Evolutionary conservation across 2,113 vertebrate species (phyloP).

Genomic region (Boulengeromyrus knoepffleri): DNA sequence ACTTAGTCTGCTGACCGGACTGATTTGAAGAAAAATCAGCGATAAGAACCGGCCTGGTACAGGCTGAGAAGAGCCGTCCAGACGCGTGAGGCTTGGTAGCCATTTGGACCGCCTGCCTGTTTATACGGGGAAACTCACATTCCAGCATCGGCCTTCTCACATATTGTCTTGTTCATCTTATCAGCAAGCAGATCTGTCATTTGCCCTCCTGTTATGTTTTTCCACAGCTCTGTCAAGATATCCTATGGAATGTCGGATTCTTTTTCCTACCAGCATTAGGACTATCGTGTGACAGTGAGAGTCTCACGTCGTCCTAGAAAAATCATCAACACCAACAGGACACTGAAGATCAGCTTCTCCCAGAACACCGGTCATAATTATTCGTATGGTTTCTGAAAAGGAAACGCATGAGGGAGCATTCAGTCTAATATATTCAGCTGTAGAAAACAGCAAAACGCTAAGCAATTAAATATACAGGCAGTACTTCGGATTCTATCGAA

Average conservation of each 20-base stretch:
- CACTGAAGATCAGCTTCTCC: background rate
- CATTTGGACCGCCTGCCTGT: slow-evolving; percentile 2
- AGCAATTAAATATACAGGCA: background rate
- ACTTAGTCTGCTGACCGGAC: background rate
- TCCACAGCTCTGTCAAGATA: background rate
- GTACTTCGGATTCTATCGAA: background rate
- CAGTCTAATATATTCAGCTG: background rate
- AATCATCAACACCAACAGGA: background rate
- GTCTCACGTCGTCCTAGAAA: background rate
- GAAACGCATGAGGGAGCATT: background rate
- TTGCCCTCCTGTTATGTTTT: background rate
- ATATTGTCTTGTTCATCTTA: background rate
- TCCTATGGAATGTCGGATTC: background rate
- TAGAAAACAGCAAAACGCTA: background rate
- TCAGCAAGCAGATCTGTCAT: background rate
- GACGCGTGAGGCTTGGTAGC: background rate
- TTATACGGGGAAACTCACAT: slow-evolving; percentile 15
- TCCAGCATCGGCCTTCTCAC: background rate
- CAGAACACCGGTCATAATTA: background rate
- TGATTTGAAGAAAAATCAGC: background rate
- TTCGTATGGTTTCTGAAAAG: background rate
- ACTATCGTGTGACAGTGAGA: background rate
- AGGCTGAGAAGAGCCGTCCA: background rate
- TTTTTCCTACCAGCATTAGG: background rate
- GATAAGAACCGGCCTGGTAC: background rate